Evolutionary conservation across 2,888 invertebrate species (phyloP), one percentile per base, ranked within the genome.

Genomic region (Plagodis dolabraria): DNA sequence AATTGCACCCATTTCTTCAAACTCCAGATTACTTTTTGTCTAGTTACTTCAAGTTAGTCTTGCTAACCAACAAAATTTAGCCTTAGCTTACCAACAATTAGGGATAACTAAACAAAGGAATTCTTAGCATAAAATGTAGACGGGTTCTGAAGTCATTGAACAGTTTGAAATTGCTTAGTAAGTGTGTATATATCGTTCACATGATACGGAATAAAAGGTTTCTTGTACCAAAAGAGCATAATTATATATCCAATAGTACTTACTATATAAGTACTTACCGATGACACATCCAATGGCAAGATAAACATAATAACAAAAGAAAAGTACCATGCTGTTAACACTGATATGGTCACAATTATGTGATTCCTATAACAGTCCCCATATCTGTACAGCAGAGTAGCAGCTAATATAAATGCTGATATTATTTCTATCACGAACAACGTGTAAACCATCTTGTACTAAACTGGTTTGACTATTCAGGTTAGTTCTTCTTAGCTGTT

Each of bases 241-340:
- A n/a, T n/a, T n/a, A n/a, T n/a, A n/a, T n/a, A n/a, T n/a, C n/a
- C n/a, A n/a, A n/a, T n/a, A n/a, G n/a, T n/a, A n/a, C n/a, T n/a
- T n/a, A n/a, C n/a, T n/a, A n/a, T 7, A 47, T 34, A 57, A 38
- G 46, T 8, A 95, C 97, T 96, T 93, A 99, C 99, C 79, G 98
- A 97, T 63, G 99, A 98, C 47, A 99, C 97, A 94, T 99, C 99
- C 79, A 99, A 89, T 11, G 99, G 99, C 75, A 99, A 94, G 53
- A 99, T 97, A 83, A 99, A 99, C 83, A 99, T 98, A 80, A 99
- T 99, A 76, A 99, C 94, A 89, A 99, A 97, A 36, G 99, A 99
- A 91, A 99, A 99, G 87, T 98, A 99, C 99, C 99, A 99, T 65
- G 99, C 98, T 70, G 98, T 95, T 54, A 99, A 94, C 12, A 99